Evolutionary conservation across 2,797 vertebrate genomes (phyloP), one percentile per base, ranked within the genome.

Genomic region (Sternotherus odoratus): DNA sequence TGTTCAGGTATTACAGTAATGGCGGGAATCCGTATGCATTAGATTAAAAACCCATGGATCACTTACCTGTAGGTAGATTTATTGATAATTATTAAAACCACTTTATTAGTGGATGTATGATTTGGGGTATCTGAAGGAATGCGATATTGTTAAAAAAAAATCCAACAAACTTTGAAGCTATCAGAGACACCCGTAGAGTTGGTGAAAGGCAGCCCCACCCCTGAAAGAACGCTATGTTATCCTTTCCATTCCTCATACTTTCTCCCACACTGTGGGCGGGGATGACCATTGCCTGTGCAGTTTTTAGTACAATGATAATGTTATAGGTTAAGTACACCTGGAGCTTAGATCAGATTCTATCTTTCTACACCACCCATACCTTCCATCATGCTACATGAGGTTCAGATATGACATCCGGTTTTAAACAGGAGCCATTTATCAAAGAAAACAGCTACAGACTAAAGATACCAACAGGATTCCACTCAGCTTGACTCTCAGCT

Each of bases 351-450:
- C 24, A 43, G 39, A 28, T 17, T 63, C n/a, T 24, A 26, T 79
- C 39, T 74, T 77, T 46, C 46, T 57, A 83, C 51, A 2, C 17
- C 78, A 23, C 74, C 46, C 16, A 36, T 46, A 19, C 6, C 0
- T 5, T 0, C 53, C 53, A 53, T 53, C 23, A 53, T 53, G 51
- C 21, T 53, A 9, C 21, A 53, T 53, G 51, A 53, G 51, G 51
- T 53, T 53, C 51, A 53, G 23, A 53, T 17, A 1, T 1, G 60
- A 24, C 24, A 4, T 5, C 53, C 50, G 36, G 21, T 3, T 46
- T 33, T 15, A 2, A n/a, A 46, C 49, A 69, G 84, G 19, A 21
- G 1, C 8, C 0, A 0, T 19, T 19, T 0, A 2, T 49, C 50
- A n/a, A 11, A 51, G 46, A 19, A 88, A 90, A 0, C 33, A 28